Conservation (phyloP, 1,140 invertebrate genomes). For the Nomia melanderi region DNA sequence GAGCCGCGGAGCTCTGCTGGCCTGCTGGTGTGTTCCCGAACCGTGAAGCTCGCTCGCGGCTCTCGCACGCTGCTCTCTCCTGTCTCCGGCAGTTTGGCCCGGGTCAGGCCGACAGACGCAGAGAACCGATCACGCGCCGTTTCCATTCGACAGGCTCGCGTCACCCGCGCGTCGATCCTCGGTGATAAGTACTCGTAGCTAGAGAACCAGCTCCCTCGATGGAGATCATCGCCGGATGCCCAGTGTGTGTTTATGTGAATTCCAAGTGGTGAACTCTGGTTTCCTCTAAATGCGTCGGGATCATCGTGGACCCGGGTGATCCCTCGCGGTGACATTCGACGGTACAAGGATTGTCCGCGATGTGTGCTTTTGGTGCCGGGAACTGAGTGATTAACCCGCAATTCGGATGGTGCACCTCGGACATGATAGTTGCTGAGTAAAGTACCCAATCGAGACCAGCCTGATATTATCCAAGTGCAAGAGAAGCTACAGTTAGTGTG, state of each 20-base stretch:
- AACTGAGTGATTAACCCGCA: slow-evolving; percentile 1
- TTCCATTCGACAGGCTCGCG: too few relatives aligned
- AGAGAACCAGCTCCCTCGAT: slow-evolving; percentile 21
- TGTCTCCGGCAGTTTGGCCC: too few relatives aligned
- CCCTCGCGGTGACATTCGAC: not conserved
- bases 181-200: too few relatives aligned
- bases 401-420: too few relatives aligned
- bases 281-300: not conserved
- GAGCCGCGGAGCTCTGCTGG: slow-evolving; percentile 42
- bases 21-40: slow-evolving; percentile 12
- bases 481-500: too few relatives aligned
- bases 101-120: too few relatives aligned
- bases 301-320: slow-evolving; percentile 19
- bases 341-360: not conserved
- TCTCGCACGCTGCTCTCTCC: too few relatives aligned
- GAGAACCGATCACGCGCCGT: too few relatives aligned
- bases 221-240: slow-evolving; percentile 50
- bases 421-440: too few relatives aligned
- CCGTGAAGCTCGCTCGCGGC: not conserved
- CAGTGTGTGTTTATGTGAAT: not conserved
- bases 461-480: too few relatives aligned
- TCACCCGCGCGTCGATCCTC: too few relatives aligned
- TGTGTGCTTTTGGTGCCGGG: slow-evolving; percentile 10
- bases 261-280: slow-evolving; percentile 11
- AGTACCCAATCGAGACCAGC: too few relatives aligned